These are phyloP conservation scores for Pelecanoides urinatrix DNA, from an alignment of 2,113 vertebrate genomes.

Conservation along the genomic window DNA sequence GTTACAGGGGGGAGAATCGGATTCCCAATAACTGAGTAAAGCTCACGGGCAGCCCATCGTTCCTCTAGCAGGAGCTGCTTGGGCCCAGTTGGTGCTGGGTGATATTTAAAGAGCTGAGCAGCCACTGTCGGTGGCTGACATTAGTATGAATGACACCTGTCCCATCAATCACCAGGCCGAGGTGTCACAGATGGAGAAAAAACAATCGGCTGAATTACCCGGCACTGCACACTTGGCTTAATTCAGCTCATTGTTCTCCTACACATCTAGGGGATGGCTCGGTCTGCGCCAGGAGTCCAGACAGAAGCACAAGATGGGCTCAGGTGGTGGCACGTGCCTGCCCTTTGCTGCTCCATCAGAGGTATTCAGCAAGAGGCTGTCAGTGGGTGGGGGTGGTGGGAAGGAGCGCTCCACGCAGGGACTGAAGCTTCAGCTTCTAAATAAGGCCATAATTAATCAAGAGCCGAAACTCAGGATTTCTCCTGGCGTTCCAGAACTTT, in stretches of 20 bases:
- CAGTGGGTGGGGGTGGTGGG: not conserved
- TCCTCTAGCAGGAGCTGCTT: not conserved
- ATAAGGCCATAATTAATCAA: not conserved
- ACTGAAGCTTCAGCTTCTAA: not conserved
- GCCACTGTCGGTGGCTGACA: constrained; percentile 65
- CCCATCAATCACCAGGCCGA: constrained; percentile 80
- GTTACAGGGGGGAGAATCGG: not conserved
- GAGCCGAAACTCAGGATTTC: not conserved
- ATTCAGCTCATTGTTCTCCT: constrained; percentile 72
- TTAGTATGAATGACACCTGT: constrained; percentile 86
- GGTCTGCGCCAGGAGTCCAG: constrained; percentile 52
- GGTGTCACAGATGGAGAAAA: constrained; percentile 87
- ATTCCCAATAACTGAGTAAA: not conserved
- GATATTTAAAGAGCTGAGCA: not conserved
- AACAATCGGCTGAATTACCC: constrained; percentile 78
- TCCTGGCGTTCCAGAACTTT: not conserved
- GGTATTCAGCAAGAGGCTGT: not conserved
- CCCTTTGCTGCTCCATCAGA: not conserved
- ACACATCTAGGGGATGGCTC: constrained; percentile 55
- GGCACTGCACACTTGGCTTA: constrained; percentile 67
- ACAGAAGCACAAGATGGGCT: constrained; percentile 73
- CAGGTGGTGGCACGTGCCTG: constrained; percentile 62
- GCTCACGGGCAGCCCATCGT: not conserved
- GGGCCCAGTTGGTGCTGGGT: constrained; percentile 11
- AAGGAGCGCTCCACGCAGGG: not conserved